A percentile compares a stretch with the other conserved stretches of the same genome.
Evolutionary conservation across 1,140 invertebrate genomes (phyloP).

Genomic region (Drosophila willistoni): DNA sequence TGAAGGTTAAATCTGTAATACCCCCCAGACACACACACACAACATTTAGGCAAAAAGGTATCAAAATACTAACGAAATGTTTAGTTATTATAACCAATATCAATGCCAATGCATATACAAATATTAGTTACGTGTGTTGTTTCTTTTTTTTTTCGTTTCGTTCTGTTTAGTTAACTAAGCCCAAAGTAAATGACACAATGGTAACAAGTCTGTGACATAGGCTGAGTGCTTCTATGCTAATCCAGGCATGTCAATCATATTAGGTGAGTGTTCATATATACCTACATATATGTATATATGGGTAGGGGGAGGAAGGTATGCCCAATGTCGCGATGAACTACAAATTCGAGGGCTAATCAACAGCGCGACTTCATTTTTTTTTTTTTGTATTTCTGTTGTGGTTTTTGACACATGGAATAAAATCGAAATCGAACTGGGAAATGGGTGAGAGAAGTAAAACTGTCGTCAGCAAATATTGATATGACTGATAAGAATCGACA

Average conservation of each 20-base stretch:
- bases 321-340: constrained; percentile 22
- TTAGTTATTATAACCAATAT: constrained; percentile 72
- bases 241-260: constrained; percentile 74
- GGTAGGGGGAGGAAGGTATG: background rate
- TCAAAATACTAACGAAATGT: constrained; percentile 50
- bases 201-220: constrained; percentile 52
- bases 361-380: constrained; percentile 61
- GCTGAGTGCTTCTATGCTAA: constrained; percentile 54
- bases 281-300: constrained; percentile 36
- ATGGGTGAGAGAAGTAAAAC: constrained; percentile 53
- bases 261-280: background rate
- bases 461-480: constrained; percentile 72
- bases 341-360: constrained; percentile 53
- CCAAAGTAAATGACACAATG: constrained; percentile 68
- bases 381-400: background rate
- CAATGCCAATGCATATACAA: constrained; percentile 70
- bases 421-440: background rate
- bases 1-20: background rate
- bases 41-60: constrained; percentile 11
- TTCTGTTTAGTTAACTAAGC: constrained; percentile 69
- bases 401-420: constrained; percentile 51
- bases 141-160: constrained; percentile 7
- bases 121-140: no score
- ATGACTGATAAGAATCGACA: constrained; percentile 67
- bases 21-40: no score